phyloP scores from a whole-genome alignment of 2,888 invertebrate genomes.

The Lepidocyrtoides sp. region DNA sequence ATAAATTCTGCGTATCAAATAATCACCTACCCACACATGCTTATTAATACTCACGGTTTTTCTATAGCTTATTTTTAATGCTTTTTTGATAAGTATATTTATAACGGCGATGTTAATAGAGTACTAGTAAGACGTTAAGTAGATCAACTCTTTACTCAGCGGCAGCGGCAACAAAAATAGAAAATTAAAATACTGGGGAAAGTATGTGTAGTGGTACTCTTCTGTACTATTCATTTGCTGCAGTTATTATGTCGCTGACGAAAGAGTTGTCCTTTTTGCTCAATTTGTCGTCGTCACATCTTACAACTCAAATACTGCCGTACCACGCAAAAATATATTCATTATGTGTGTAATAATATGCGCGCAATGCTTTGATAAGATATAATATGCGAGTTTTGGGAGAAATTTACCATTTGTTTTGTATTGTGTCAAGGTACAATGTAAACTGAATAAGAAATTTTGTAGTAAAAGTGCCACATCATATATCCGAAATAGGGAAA shows the following conservation, averaged over 20 bases:
- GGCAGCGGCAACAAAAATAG: neutral
- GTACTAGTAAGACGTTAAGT: neutral
- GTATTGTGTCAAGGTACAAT: neutral
- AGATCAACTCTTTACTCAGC: neutral
- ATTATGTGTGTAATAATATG: neutral
- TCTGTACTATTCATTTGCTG: neutral
- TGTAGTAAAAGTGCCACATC: neutral
- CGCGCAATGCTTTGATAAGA: constrained; percentile 9
- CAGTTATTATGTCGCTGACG: neutral
- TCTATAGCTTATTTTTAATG: neutral
- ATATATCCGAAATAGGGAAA: neutral
- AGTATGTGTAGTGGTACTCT: neutral
- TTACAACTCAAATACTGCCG: neutral
- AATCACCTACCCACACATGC: no score
- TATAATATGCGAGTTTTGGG: neutral
- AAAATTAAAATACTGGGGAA: constrained; percentile 3
- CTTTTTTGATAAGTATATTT: neutral
- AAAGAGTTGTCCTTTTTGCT: constrained; percentile 30
- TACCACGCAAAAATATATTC: neutral
- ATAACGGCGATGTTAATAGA: neutral
- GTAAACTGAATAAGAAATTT: neutral
- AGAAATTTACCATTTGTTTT: neutral
- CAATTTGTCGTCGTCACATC: constrained; percentile 29
- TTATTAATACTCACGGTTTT: neutral
- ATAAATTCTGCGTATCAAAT: no score